A percentile compares a stretch with the other conserved stretches of the same genome.
These are phyloP conservation scores for Bubo scandiacus DNA, from an alignment of 2,113 vertebrate species.

Conservation along the genomic window DNA sequence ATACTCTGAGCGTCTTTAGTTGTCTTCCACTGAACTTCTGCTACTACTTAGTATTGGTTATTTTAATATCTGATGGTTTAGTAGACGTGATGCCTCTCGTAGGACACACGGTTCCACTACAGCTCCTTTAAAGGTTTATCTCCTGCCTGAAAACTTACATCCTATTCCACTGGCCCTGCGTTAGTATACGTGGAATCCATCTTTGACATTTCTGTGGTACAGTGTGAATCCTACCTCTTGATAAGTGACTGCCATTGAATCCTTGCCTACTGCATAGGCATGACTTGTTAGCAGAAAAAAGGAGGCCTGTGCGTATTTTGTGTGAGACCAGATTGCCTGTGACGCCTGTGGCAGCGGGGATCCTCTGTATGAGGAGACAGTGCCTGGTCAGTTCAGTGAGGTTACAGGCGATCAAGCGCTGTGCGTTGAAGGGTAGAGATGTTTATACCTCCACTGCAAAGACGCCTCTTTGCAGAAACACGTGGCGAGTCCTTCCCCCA, in stretches of 20 bases:
- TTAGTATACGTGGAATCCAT: accelerated
- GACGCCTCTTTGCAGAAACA: neutral
- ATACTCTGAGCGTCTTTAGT: neutral
- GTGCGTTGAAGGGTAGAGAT: neutral
- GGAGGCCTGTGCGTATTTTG: neutral
- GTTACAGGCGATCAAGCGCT: too few relatives aligned
- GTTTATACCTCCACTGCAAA: neutral
- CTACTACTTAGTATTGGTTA: neutral
- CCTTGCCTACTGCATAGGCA: neutral
- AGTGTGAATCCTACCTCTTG: neutral
- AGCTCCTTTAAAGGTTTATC: neutral
- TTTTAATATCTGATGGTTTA: neutral
- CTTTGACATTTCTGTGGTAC: neutral
- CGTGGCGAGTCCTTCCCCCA: neutral
- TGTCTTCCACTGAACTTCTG: neutral
- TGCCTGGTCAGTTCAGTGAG: neutral
- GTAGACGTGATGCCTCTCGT: neutral
- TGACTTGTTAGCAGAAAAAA: neutral
- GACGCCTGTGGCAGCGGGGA: accelerated
- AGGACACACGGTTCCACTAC: neutral
- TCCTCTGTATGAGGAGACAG: neutral
- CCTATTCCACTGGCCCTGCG: neutral
- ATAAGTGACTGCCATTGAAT: neutral
- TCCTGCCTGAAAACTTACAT: neutral
- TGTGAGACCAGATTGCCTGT: neutral